phyloP scores from a whole-genome alignment of 2,113 vertebrate genomes.

The Seriola quinqueradiata region DNA sequence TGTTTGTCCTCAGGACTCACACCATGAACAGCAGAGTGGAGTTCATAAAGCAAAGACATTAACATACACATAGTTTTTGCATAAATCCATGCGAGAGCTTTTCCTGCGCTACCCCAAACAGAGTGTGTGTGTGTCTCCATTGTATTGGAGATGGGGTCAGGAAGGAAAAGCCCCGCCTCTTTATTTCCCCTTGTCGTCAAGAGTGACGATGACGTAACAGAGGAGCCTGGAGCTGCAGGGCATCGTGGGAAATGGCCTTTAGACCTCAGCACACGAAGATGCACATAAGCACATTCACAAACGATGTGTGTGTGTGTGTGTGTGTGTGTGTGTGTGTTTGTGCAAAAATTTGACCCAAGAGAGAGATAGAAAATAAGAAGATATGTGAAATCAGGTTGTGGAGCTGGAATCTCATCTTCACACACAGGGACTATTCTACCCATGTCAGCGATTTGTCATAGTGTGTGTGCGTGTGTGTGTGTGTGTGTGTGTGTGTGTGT shows the following conservation, averaged over 20 bases:
- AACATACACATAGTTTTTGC: slow-evolving; percentile 27
- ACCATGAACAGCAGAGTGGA: slow-evolving; percentile 11
- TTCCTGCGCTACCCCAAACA: slow-evolving; percentile 38
- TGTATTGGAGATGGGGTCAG: slow-evolving; percentile 78
- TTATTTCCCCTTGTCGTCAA: slow-evolving; percentile 71
- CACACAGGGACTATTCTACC: slow-evolving; percentile 33
- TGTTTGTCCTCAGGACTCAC: slow-evolving; percentile 10
- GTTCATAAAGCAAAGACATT: slow-evolving; percentile 45
- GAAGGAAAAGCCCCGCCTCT: slow-evolving; percentile 81
- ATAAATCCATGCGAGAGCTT: slow-evolving; percentile 41
- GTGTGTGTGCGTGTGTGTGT: slow-evolving; percentile 31
- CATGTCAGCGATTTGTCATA: slow-evolving; percentile 55
- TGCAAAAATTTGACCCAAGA: not conserved
- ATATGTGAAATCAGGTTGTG: slow-evolving; percentile 39
- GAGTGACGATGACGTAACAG: slow-evolving; percentile 67
- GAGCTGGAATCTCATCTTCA: slow-evolving; percentile 46
- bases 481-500: slow-evolving; percentile 27
- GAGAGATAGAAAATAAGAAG: not conserved
- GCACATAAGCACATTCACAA: not conserved
- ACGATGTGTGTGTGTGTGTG: not conserved
- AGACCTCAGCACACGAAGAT: slow-evolving; percentile 39
- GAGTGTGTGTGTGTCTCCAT: slow-evolving; percentile 66
- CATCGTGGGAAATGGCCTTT: slow-evolving; percentile 78
- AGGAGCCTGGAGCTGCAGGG: slow-evolving; percentile 45
- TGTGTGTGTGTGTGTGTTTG: slow-evolving; percentile 2